These are phyloP conservation scores for Megalurothrips usitatus DNA, from an alignment of 2,888 invertebrate genomes.

Conservation along the genomic window DNA sequence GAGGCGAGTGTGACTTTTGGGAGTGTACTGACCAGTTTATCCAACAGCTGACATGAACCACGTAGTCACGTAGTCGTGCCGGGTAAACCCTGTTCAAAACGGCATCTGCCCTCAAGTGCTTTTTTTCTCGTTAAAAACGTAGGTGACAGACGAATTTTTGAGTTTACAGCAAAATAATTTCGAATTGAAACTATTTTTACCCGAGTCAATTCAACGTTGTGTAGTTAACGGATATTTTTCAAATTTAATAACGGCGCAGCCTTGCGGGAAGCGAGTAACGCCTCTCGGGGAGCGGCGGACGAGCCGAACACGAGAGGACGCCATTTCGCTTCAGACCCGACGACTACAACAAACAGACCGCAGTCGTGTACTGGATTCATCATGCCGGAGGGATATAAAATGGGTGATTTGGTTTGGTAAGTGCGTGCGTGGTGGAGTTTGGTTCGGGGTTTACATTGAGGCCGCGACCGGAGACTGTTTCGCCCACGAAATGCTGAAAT, in stretches of 20 bases:
- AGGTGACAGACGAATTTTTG: too few relatives aligned
- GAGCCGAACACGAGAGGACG: background rate
- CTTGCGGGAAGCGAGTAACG: conserved; percentile 6
- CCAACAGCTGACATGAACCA: conserved; percentile 10
- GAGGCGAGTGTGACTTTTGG: background rate
- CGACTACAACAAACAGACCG: conserved; percentile 15
- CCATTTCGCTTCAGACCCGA: conserved; percentile 12
- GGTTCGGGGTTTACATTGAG: background rate
- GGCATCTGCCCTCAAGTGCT: background rate
- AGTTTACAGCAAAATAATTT: too few relatives aligned
- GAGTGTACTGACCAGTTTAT: background rate
- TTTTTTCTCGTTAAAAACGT: background rate
- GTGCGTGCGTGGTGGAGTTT: conserved; percentile 42
- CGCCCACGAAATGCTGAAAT: background rate
- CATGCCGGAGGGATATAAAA: conserved; percentile 58
- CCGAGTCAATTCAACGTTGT: background rate
- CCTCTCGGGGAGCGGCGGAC: background rate
- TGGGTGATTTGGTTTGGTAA: conserved; percentile 67
- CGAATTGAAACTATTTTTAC: background rate
- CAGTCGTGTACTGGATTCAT: conserved; percentile 30
- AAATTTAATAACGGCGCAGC: background rate
- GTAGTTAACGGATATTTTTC: background rate
- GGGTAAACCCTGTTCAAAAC: conserved; percentile 14
- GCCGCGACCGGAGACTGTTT: background rate
- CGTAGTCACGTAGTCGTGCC: conserved; percentile 23